A percentile compares a stretch with the other conserved stretches of the same genome.
These are phyloP conservation scores for Oscheius sp. DNA, from an alignment of 2,888 invertebrate genomes.

Conservation along the genomic window DNA sequence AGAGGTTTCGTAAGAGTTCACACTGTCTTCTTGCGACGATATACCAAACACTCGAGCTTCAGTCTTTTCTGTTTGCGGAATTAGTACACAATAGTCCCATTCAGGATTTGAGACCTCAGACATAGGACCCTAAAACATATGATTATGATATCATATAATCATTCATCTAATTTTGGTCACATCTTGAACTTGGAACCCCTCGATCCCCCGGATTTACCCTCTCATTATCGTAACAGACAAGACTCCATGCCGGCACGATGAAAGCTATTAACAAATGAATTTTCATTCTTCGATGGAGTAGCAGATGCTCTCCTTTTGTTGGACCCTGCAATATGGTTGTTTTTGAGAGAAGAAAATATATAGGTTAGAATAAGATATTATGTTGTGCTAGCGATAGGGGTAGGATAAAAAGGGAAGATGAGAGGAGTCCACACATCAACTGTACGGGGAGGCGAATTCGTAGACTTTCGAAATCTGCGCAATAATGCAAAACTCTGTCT, in stretches of 20 bases:
- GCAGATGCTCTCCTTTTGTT: constrained; percentile 7
- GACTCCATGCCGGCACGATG: not conserved
- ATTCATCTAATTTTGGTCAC: too few relatives aligned
- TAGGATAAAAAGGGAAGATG: not conserved
- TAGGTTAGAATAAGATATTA: not conserved
- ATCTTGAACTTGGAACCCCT: too few relatives aligned
- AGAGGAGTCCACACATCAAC: too few relatives aligned
- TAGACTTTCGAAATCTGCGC: too few relatives aligned
- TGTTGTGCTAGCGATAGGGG: not conserved
- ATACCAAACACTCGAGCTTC: constrained; percentile 38
- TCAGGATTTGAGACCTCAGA: constrained; percentile 36
- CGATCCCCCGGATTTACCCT: too few relatives aligned
- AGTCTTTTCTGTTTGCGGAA: constrained; percentile 31
- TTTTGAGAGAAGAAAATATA: not conserved
- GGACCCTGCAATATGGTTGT: not conserved
- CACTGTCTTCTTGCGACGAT: constrained; percentile 39
- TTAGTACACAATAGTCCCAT: constrained; percentile 48
- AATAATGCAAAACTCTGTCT: too few relatives aligned
- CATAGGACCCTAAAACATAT: constrained; percentile 26
- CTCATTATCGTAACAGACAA: constrained; percentile 14
- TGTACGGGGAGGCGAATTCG: too few relatives aligned
- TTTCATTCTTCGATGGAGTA: constrained; percentile 1
- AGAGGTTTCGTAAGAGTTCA: constrained; percentile 42
- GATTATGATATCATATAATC: constrained; percentile 1
- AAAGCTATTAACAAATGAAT: not conserved